A percentile compares a stretch with the other conserved stretches of the same genome.
Evolutionary conservation across 2,797 vertebrate genomes (phyloP).

Genomic region (Lithobates pipiens): DNA sequence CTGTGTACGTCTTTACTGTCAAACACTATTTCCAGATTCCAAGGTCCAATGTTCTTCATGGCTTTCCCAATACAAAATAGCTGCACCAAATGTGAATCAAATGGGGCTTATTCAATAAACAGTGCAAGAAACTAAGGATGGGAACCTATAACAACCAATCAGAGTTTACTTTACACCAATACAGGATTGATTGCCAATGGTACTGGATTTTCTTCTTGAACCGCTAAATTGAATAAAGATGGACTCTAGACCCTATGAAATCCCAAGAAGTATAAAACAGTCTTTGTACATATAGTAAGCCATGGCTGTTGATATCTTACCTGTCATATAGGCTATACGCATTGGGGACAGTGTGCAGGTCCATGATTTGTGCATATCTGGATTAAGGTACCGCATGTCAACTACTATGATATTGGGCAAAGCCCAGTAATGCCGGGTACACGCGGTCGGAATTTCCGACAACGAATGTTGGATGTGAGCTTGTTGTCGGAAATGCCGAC

Average conservation of each 20-base stretch:
- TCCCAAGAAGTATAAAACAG: neutral
- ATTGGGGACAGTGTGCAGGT: neutral
- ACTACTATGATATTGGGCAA: neutral
- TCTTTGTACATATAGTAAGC: neutral
- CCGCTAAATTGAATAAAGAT: neutral
- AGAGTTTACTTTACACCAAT: neutral
- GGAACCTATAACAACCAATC: too few relatives aligned
- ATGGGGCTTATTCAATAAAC: neutral
- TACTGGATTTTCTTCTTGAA: neutral
- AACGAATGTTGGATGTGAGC: too few relatives aligned
- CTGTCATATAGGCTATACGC: neutral
- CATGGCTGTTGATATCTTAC: neutral
- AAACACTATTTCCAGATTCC: too few relatives aligned
- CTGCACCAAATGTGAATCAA: neutral
- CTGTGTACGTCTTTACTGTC: neutral
- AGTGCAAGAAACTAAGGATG: neutral
- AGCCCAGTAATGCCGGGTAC: neutral
- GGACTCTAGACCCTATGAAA: neutral
- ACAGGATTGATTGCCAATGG: neutral
- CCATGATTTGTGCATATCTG: slow-evolving; percentile 14
- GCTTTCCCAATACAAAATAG: neutral
- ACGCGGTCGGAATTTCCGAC: too few relatives aligned
- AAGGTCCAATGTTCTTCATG: neutral
- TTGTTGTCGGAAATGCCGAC: too few relatives aligned
- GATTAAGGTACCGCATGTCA: neutral